phyloP scores from a whole-genome alignment of 2,113 vertebrate genomes.

The Sebastes schlegelii region DNA sequence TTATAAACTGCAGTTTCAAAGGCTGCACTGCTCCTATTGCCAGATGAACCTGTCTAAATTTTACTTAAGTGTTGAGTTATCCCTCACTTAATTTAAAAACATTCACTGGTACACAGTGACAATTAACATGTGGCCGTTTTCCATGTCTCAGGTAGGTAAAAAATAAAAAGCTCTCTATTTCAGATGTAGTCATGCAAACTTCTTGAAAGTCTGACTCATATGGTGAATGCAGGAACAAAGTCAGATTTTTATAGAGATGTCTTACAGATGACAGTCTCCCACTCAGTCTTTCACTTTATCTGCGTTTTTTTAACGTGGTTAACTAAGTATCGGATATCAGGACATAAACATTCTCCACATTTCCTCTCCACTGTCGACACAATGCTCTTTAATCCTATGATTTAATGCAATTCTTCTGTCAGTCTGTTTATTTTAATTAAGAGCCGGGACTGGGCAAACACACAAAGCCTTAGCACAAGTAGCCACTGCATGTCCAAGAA shows the following conservation, averaged over 20 bases:
- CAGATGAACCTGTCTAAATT: not conserved
- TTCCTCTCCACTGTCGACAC: not conserved
- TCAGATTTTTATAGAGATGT: constrained; percentile 13
- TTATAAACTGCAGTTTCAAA: constrained; percentile 16
- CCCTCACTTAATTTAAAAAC: not conserved
- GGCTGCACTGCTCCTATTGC: not conserved
- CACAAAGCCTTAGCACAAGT: not conserved
- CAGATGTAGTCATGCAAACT: constrained; percentile 4
- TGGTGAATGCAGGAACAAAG: constrained; percentile 7
- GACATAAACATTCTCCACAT: not conserved
- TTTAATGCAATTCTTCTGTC: not conserved
- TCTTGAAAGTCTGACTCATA: constrained; percentile 35
- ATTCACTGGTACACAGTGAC: not conserved
- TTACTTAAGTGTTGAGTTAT: not conserved
- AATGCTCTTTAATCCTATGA: not conserved
- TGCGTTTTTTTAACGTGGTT: not conserved
- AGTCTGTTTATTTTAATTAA: constrained; percentile 27
- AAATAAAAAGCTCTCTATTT: constrained; percentile 8
- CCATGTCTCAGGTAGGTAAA: not conserved
- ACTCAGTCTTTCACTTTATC: not conserved
- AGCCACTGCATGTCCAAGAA: not conserved
- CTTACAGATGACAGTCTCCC: constrained; percentile 5
- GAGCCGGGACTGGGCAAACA: not conserved
- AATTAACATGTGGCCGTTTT: constrained; percentile 7
- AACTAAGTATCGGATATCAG: not conserved